Percentiles rank a stretch among this genome's conserved stretches.
Evolutionary conservation across 2,797 vertebrate species (phyloP).

Genomic region (Myotis planiceps): DNA sequence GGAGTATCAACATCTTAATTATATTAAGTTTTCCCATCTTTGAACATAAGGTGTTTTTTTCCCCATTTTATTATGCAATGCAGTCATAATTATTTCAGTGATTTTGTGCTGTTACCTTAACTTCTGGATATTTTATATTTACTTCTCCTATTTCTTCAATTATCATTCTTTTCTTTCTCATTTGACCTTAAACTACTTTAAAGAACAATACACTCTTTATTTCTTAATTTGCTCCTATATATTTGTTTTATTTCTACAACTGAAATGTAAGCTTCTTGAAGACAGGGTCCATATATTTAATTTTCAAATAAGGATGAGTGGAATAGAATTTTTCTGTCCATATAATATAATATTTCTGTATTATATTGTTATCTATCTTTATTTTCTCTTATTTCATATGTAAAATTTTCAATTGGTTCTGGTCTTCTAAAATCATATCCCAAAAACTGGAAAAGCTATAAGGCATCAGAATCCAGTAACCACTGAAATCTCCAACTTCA

Average conservation of each 20-base stretch:
- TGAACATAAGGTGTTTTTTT: not conserved
- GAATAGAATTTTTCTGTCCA: not conserved
- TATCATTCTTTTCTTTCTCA: not conserved
- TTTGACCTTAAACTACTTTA: not conserved
- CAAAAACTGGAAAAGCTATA: not conserved
- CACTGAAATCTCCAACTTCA: not conserved
- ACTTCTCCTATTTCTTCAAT: not conserved
- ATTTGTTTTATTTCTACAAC: not conserved
- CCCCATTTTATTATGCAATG: not conserved
- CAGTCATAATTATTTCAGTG: not conserved
- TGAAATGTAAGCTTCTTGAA: not conserved
- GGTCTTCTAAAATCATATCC: not conserved
- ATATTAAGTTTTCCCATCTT: not conserved
- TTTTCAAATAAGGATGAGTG: not conserved
- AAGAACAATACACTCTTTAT: not conserved
- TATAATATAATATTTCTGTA: not conserved
- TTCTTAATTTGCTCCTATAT: not conserved
- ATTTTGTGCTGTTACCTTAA: not conserved
- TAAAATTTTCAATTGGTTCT: not conserved
- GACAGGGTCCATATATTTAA: not conserved
- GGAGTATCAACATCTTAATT: not conserved
- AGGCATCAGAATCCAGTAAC: not conserved
- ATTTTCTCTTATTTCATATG: not conserved
- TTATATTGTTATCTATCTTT: not conserved
- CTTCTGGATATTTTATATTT: not conserved